phyloP scores from a whole-genome alignment of 2,888 invertebrate species.

The Cyclophora albipunctata region DNA sequence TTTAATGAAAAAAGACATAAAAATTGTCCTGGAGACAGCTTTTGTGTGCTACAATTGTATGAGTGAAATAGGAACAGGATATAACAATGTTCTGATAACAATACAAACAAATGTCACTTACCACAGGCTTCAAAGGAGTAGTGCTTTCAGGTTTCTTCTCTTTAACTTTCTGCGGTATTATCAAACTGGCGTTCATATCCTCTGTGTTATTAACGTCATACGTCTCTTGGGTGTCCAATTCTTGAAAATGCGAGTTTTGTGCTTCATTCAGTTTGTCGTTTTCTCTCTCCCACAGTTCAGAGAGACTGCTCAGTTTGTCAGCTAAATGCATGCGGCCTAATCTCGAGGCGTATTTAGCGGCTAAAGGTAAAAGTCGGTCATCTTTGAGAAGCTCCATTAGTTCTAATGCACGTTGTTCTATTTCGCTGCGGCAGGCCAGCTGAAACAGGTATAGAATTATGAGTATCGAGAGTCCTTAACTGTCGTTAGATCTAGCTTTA shows the following conservation, averaged over 20 bases:
- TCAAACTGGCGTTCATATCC: conserved; percentile 57
- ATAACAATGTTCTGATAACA: too few species aligned
- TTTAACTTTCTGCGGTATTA: conserved; percentile 55
- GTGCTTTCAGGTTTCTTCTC: conserved; percentile 48
- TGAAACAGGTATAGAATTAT: conserved; percentile 34
- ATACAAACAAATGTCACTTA: conserved; percentile 26
- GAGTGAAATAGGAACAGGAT: too few species aligned
- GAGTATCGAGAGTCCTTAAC: too few species aligned
- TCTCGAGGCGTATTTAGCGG: conserved; percentile 91
- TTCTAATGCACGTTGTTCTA: conserved; percentile 91
- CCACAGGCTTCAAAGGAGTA: conserved; percentile 59
- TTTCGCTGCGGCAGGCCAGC: conserved; percentile 88
- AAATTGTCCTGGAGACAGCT: too few species aligned
- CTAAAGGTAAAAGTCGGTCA: conserved; percentile 84
- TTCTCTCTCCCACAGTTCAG: conserved; percentile 59
- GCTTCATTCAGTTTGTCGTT: conserved; percentile 42
- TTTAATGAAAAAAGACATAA: too few species aligned
- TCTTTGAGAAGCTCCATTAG: conserved; percentile 88
- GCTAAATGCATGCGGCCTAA: conserved; percentile 85
- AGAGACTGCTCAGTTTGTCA: conserved; percentile 81
- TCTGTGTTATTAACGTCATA: conserved; percentile 54
- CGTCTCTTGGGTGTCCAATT: conserved; percentile 54
- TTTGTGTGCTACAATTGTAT: too few species aligned
- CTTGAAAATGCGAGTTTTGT: conserved; percentile 50
- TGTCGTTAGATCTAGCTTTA: too few species aligned